phyloP scores from a whole-genome alignment of 2,888 invertebrate genomes.

The Cabera pusaria region DNA sequence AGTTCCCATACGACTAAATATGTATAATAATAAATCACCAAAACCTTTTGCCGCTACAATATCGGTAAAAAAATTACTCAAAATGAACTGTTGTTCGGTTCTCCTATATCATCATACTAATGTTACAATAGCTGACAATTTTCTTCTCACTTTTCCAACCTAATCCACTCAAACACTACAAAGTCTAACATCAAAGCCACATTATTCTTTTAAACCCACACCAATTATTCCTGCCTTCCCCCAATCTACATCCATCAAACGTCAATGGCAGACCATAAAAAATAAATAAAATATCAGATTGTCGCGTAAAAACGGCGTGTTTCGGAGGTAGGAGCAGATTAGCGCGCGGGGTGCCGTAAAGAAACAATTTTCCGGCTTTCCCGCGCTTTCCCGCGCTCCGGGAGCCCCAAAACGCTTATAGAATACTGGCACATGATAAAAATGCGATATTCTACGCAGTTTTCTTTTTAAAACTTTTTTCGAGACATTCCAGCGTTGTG shows the following conservation, averaged over 20 bases:
- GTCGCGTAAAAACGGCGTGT: constrained; percentile 38
- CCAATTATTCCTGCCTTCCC: constrained; percentile 56
- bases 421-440: constrained; percentile 74
- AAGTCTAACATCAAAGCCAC: constrained; percentile 21
- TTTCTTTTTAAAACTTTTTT: constrained; percentile 23
- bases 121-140: no score
- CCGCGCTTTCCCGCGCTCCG: constrained; percentile 49
- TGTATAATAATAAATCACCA: no score
- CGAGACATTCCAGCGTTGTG: not conserved
- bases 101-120: no score
- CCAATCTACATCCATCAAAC: constrained; percentile 62
- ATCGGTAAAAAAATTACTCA: no score
- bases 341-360: constrained; percentile 77
- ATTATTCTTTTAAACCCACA: constrained; percentile 40
- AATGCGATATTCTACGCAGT: constrained; percentile 54
- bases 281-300: constrained; percentile 65
- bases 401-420: constrained; percentile 58
- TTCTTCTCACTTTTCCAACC: not conserved
- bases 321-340: constrained; percentile 59
- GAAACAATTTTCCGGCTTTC: constrained; percentile 75
- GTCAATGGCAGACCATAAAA: constrained; percentile 73
- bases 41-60: no score
- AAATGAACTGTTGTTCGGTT: no score
- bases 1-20: no score
- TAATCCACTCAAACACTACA: constrained; percentile 24